Base-by-base conservation (phyloP, 2,797 vertebrate species). In the Xenops minutus region DNA sequence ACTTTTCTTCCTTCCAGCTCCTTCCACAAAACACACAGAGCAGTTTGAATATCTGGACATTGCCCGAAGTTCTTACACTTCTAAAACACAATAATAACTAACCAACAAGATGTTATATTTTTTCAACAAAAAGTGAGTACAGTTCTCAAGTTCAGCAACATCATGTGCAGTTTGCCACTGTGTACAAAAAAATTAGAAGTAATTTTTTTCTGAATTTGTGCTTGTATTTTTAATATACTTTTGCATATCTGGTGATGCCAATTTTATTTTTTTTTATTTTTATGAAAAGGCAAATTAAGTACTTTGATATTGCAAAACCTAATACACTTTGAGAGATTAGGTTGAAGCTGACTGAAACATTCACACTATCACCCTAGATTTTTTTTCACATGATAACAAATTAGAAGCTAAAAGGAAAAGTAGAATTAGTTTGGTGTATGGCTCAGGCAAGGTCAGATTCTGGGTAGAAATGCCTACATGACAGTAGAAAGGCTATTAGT, bases 341-440 rank as follows among this genome's bases (percentile, higher is more conserved):
- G 39, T 52, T 74, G 59, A 71, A 71, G 2, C 37, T 74, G 44
- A 23, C 12, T 27, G 36, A 77, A 89, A 69, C 11, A 16, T 83
- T 80, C 26, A 75, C 8, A 5, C 5, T 34, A 13, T 23, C 15
- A n/a, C 15, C 3, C 9, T 1, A 11, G 9, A 1, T 4, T 73
- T 88, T 76, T 87, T 76, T 82, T 58, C 48, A 59, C 3, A 23
- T 0, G 2, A n/a, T 14, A 49, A 16, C 24, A 92, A 84, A 5
- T 41, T 62, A 75, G 29, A 23, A 86, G 8, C 34, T 55, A 39
- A 48, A 54, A 59, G 30, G 26, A 72, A 58, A 74, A 88, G 11
- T 15, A 59, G 51, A 89, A 78, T 62, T 46, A 39, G 2, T 44
- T 56, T 81, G 34, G 23, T 56, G 26, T 19, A 20, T 30, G 18